Evolutionary conservation across 2,888 invertebrate species (phyloP).

Genomic region (Drosophila silvestris): DNA sequence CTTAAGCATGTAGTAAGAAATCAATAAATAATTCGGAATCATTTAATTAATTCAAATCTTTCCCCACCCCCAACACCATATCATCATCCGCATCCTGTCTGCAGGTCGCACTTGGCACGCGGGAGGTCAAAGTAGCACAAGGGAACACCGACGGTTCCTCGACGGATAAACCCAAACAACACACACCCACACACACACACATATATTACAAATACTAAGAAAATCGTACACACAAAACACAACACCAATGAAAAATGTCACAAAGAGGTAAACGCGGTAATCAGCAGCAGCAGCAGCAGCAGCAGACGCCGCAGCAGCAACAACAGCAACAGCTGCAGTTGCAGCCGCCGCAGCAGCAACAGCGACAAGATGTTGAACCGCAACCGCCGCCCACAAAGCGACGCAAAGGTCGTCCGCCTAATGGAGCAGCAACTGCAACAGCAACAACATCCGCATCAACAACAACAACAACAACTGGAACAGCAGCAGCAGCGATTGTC

Average conservation of each 20-base stretch:
- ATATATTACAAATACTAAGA: conserved; percentile 50
- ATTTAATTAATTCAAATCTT: conserved; percentile 25
- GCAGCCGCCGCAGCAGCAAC: conserved; percentile 86
- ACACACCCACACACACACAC: conserved; percentile 14
- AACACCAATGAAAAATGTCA: conserved; percentile 87
- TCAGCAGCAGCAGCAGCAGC: conserved; percentile 86
- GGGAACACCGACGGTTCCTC: conserved; percentile 40
- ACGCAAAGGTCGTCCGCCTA: conserved; percentile 90
- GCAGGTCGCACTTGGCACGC: conserved; percentile 59
- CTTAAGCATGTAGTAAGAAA: conserved; percentile 83
- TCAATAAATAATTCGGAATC: conserved; percentile 1
- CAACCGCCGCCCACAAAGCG: conserved; percentile 89
- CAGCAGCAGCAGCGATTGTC: conserved; percentile 63
- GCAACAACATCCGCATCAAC: conserved; percentile 48
- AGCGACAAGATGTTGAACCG: conserved; percentile 85
- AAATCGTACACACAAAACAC: conserved; percentile 62
- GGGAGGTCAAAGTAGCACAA: conserved; percentile 68
- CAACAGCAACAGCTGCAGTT: conserved; percentile 85
- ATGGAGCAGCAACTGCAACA: conserved; percentile 75
- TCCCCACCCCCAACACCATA: neutral
- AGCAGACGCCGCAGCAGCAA: conserved; percentile 85
- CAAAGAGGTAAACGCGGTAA: conserved; percentile 92
- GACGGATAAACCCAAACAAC: conserved; percentile 54
- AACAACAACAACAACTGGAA: conserved; percentile 33
- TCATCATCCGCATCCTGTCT: conserved; percentile 3